These are phyloP conservation scores for Margaritifera margaritifera DNA, from an alignment of 2,888 invertebrate genomes.

Conservation along the genomic window DNA sequence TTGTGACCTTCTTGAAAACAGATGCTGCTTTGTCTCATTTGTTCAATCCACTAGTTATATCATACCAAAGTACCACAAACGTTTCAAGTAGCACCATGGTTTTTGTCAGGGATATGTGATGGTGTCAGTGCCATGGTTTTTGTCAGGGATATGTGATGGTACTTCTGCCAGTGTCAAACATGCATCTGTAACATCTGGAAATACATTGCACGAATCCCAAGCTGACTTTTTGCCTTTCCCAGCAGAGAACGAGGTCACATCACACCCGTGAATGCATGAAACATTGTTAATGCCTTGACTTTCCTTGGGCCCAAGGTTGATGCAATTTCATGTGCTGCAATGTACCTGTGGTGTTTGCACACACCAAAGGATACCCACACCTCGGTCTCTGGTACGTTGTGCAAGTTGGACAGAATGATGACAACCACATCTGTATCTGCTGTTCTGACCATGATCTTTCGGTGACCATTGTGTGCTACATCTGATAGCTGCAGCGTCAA, in stretches of 20 bases:
- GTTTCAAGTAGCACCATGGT: constrained; percentile 1
- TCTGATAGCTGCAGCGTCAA: constrained; percentile 20
- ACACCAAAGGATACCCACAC: constrained; percentile 13
- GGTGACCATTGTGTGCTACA: constrained; percentile 5
- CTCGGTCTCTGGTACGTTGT: neutral
- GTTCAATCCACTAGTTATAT: neutral
- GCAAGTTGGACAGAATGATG: constrained; percentile 1
- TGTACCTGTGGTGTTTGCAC: constrained; percentile 2
- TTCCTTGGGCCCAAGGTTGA: constrained; percentile 1
- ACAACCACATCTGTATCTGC: constrained; percentile 28
- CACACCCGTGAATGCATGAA: constrained; percentile 17
- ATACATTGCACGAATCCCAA: constrained; percentile 5
- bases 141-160: neutral
- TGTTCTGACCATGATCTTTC: constrained; percentile 9
- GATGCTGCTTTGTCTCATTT: neutral
- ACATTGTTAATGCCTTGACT: no score
- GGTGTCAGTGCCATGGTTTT: no score
- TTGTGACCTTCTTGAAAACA: no score
- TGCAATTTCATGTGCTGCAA: constrained; percentile 5
- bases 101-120: neutral
- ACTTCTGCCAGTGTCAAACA: neutral
- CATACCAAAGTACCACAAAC: constrained; percentile 1
- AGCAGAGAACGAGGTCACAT: constrained; percentile 10
- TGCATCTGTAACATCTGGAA: constrained; percentile 1
- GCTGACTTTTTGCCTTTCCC: constrained; percentile 15